Evolutionary conservation across 1,140 invertebrate species (phyloP).

Genomic region (Portunus trituberculatus): DNA sequence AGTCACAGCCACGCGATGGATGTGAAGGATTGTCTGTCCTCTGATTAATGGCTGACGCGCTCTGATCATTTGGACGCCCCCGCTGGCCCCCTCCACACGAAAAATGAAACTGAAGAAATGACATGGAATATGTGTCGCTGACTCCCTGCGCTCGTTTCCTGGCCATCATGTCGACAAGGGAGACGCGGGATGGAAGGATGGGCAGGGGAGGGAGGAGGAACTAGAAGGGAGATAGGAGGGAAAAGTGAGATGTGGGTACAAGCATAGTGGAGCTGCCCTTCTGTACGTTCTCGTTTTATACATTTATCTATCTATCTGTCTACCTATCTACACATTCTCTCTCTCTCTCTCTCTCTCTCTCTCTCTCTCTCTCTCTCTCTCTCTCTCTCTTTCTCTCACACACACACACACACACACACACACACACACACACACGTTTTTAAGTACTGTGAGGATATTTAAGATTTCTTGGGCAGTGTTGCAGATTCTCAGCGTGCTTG

Average conservation of each 20-base stretch:
- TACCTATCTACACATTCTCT: too few relatives aligned
- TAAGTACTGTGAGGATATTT: too few relatives aligned
- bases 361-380: too few relatives aligned
- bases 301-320: too few relatives aligned
- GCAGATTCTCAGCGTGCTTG: too few relatives aligned
- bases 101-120: slow-evolving; percentile 60
- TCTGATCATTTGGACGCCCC: slow-evolving; percentile 61
- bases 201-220: slow-evolving; percentile 31
- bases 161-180: slow-evolving; percentile 47
- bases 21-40: slow-evolving; percentile 54
- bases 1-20: slow-evolving; percentile 49
- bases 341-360: too few relatives aligned
- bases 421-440: too few relatives aligned
- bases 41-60: slow-evolving; percentile 56
- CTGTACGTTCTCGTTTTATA: background rate
- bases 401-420: too few relatives aligned
- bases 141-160: slow-evolving; percentile 61
- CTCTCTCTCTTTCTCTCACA: too few relatives aligned
- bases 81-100: slow-evolving; percentile 6
- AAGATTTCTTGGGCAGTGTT: too few relatives aligned
- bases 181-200: background rate
- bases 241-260: background rate
- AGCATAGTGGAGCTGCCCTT: background rate
- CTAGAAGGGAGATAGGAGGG: background rate
- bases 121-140: slow-evolving; percentile 66